These are phyloP conservation scores for Diadegma fenestrale DNA, from an alignment of 2,888 invertebrate genomes.

Conservation along the genomic window DNA sequence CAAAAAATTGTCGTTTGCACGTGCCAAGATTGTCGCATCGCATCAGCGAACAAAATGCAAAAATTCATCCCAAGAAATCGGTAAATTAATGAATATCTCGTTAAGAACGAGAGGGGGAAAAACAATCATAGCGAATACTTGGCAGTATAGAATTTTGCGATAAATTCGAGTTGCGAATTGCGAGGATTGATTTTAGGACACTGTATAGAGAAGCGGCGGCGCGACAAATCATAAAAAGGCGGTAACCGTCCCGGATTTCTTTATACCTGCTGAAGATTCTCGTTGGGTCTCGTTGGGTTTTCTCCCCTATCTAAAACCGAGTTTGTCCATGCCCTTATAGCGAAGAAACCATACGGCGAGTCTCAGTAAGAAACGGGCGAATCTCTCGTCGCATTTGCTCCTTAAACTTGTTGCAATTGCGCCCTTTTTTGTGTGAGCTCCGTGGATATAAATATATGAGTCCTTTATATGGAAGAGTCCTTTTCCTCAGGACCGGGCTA, in stretches of 20 bases:
- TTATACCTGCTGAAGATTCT: conserved; percentile 45
- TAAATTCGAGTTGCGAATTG: not conserved
- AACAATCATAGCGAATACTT: not conserved
- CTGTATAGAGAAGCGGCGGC: not conserved
- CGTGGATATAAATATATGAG: not conserved
- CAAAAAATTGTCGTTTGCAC: too few species aligned
- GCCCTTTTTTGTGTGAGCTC: conserved; percentile 5
- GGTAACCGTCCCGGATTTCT: conserved; percentile 42
- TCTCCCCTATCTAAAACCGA: conserved; percentile 37
- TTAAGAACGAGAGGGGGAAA: not conserved
- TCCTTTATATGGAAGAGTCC: conserved; percentile 12
- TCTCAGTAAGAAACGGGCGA: not conserved
- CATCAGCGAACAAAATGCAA: too few species aligned
- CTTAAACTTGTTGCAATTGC: not conserved
- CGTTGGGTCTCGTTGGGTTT: conserved; percentile 31
- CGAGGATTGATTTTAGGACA: not conserved
- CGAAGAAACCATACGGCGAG: not conserved
- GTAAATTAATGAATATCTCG: not conserved
- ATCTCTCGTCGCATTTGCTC: not conserved
- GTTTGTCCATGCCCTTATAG: conserved; percentile 23
- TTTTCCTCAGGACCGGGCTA: conserved; percentile 45
- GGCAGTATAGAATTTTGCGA: not conserved
- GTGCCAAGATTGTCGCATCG: too few species aligned
- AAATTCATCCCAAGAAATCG: not conserved
- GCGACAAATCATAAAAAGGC: conserved; percentile 47